phyloP scores from a whole-genome alignment of 2,113 vertebrate species.

The Oreochromis niloticus region DNA sequence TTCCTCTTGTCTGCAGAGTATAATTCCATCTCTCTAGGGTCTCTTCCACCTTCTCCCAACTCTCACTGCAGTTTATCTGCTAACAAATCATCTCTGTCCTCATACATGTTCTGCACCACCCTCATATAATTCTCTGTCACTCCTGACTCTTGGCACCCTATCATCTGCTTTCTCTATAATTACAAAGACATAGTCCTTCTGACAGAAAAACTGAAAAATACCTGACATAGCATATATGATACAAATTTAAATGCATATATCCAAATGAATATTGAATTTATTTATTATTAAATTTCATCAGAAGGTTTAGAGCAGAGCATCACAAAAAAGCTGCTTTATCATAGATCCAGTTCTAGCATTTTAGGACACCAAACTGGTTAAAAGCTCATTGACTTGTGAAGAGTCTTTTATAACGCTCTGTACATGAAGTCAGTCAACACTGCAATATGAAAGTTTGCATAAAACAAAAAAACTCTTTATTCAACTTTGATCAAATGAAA shows the following conservation, averaged over 20 bases:
- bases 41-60: background rate
- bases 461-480: background rate
- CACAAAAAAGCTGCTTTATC: no score
- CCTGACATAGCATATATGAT: no score
- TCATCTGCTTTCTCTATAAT: background rate
- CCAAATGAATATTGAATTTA: no score
- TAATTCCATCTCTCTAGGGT: background rate
- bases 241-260: no score
- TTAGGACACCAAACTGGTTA: no score
- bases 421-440: no score
- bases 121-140: background rate
- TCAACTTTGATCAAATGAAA: background rate
- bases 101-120: background rate
- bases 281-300: no score
- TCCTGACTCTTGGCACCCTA: background rate
- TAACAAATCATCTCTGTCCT: background rate
- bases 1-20: background rate
- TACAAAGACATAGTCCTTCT: fast-evolving
- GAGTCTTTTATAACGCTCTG: no score
- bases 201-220: no score
- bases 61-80: background rate
- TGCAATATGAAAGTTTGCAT: no score
- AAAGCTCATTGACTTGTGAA: fast-evolving
- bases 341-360: no score
- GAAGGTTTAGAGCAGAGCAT: no score